Conservation (phyloP, 2,888 invertebrate genomes). For the Caenorhabditis zanzibari region DNA sequence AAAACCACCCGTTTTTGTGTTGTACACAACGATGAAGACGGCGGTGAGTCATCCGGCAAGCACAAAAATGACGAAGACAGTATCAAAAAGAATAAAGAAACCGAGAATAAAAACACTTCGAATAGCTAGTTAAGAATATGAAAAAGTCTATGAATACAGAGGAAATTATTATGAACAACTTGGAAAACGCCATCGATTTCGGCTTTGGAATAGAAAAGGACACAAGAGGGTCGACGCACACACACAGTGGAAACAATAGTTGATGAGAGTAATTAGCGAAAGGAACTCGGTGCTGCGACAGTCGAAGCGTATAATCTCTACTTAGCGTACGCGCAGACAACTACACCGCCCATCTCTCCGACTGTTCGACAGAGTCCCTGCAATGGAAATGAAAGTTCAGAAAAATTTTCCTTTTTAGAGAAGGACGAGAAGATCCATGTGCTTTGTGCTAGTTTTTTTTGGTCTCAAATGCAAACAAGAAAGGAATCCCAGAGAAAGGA, state of each 20-base stretch:
- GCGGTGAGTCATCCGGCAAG: conserved; percentile 31
- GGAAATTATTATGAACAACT: not conserved
- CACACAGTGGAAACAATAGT: conserved; percentile 59
- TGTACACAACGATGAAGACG: conserved; percentile 52
- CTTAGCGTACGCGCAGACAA: conserved; percentile 65
- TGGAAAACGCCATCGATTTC: conserved; percentile 18
- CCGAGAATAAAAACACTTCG: not conserved
- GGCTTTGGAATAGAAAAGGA: conserved; percentile 42
- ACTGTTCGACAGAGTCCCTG: conserved; percentile 10
- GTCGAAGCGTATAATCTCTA: conserved; percentile 66
- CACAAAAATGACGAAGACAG: conserved; percentile 39
- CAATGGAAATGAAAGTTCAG: conserved; percentile 16
- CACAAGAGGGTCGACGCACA: conserved; percentile 1
- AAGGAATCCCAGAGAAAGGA: not conserved
- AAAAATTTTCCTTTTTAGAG: not conserved
- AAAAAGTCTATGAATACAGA: not conserved
- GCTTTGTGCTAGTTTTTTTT: not conserved
- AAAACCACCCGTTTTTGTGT: conserved; percentile 63
- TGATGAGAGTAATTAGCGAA: conserved; percentile 65
- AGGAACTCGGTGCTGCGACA: conserved; percentile 63
- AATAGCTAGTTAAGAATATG: too few species aligned
- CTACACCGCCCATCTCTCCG: conserved; percentile 34
- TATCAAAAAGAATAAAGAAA: conserved; percentile 1
- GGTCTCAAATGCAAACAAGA: not conserved
- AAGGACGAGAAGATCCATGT: not conserved